Base-by-base conservation (phyloP, 2,797 vertebrate genomes). In the Staurois parvus region DNA sequence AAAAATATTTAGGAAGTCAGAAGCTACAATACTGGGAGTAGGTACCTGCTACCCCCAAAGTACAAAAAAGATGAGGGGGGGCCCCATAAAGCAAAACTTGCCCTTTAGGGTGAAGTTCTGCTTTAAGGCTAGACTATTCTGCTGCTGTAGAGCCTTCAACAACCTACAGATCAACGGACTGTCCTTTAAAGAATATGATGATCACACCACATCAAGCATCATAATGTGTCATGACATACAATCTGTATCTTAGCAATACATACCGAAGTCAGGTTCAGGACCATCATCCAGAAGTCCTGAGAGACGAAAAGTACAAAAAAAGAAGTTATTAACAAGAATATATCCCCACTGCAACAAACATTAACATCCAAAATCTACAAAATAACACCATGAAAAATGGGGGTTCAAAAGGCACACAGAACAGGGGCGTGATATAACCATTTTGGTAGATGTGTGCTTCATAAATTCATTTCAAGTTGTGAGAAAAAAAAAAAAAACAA, bases 251-350 rank as follows among this genome's bases (percentile, higher is more conserved):
- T 59, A 24, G 17, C 13, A 48, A 56, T 24, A 66, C 88, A 94
- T 92, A 99, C 98, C 97, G 94, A 97, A 95, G 72, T 99, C 97
- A 89, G 97, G 97, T 84, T 97, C 97, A 42, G 94, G 95, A 79
- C 96, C 96, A 69, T 96, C 94, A n/a, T 94, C 94, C 96, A 99
- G 94, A 76, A 96, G 96, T 96, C 97, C 97, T 99, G 94, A 91
- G 88, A 90, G 94, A 85, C 91, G 89, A 93, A 89, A 52, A 95
- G 68, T 89, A 91, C 0, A 95, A 69, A 15, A 62, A 91, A 86
- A 90, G 2, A 68, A 89, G 90, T 95, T 91, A 95, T 92, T 93
- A 76, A 85, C 21, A 80, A n/a, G 69, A 73, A 82, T 56, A 66
- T 34, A 64, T n/a, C 28, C 29, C 85, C 89, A 89, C 12, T 86